Evolutionary conservation across 2,888 invertebrate genomes (phyloP).

Genomic region (Ernsta delagoae): DNA sequence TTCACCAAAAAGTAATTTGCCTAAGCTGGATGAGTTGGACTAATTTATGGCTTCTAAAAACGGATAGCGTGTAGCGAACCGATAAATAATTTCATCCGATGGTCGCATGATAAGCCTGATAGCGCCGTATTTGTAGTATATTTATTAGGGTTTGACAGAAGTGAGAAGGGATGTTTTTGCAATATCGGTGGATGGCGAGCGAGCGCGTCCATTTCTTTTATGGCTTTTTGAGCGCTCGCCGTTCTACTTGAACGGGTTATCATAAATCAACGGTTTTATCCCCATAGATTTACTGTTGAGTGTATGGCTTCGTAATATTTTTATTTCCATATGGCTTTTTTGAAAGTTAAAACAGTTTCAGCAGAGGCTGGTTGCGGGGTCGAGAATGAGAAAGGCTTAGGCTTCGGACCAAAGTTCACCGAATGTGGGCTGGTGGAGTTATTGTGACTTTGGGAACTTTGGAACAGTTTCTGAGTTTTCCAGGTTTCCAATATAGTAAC

Average conservation of each 20-base stretch:
- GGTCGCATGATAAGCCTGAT: conserved; percentile 30
- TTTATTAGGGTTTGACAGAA: conserved; percentile 58
- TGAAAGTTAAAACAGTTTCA: too few relatives aligned
- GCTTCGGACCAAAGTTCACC: too few relatives aligned
- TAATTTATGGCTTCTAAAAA: conserved; percentile 21
- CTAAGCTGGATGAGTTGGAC: neutral
- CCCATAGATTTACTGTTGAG: conserved; percentile 23
- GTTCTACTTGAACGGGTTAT: conserved; percentile 45
- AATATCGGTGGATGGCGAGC: conserved; percentile 49
- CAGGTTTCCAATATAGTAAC: too few relatives aligned
- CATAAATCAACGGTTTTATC: conserved; percentile 44
- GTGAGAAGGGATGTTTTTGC: conserved; percentile 55
- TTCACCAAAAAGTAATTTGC: conserved; percentile 1
- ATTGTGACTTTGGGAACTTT: too few relatives aligned
- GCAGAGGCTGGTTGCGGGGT: too few relatives aligned
- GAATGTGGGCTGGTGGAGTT: too few relatives aligned
- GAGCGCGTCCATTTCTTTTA: conserved; percentile 50
- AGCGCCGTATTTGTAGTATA: conserved; percentile 38
- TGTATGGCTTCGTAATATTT: conserved; percentile 22
- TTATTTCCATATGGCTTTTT: conserved; percentile 11
- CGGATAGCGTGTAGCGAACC: conserved; percentile 21
- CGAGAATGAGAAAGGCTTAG: too few relatives aligned
- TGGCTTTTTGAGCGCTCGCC: conserved; percentile 53
- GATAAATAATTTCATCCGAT: conserved; percentile 30
- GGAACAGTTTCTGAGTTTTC: too few relatives aligned